Evolutionary conservation across 1,140 invertebrate genomes (phyloP).

Genomic region (Heliconius melpomene): DNA sequence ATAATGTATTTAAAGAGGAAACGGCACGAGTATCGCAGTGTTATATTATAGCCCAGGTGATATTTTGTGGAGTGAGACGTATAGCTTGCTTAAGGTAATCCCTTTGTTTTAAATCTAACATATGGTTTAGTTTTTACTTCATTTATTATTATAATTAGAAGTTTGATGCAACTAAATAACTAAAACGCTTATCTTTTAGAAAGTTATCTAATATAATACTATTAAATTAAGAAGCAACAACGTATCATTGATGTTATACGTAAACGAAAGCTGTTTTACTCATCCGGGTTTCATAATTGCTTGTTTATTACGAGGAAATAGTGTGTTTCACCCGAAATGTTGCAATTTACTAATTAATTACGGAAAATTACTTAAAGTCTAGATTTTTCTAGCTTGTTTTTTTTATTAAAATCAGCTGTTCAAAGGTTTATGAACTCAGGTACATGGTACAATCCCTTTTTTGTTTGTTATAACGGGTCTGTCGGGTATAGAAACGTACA

Average conservation of each 20-base stretch:
- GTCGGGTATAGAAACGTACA: not conserved
- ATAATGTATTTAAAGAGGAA: conserved; percentile 80
- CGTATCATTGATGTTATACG: not conserved
- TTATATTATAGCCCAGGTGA: conserved; percentile 78
- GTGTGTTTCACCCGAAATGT: not conserved
- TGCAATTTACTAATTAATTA: conserved; percentile 6
- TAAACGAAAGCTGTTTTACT: not conserved
- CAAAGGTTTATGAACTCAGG: conserved; percentile 14
- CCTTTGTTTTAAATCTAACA: conserved; percentile 59
- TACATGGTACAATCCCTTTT: conserved; percentile 5
- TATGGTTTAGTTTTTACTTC: conserved; percentile 56
- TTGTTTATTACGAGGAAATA: conserved; percentile 8
- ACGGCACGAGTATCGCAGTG: conserved; percentile 75
- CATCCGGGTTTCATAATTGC: not conserved
- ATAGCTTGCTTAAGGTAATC: conserved; percentile 69
- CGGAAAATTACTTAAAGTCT: not conserved
- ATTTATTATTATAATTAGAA: not conserved
- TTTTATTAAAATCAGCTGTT: conserved; percentile 9
- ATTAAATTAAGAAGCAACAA: not conserved
- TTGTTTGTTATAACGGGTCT: conserved; percentile 8
- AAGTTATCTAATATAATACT: conserved; percentile 43
- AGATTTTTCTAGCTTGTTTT: not conserved
- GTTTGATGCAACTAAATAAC: not conserved
- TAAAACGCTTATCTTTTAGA: conserved; percentile 46
- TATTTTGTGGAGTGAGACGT: conserved; percentile 62